Evolutionary conservation across 2,113 vertebrate species (phyloP), one percentile per base, ranked within the genome.

Genomic region (Tauraco erythrolophus): DNA sequence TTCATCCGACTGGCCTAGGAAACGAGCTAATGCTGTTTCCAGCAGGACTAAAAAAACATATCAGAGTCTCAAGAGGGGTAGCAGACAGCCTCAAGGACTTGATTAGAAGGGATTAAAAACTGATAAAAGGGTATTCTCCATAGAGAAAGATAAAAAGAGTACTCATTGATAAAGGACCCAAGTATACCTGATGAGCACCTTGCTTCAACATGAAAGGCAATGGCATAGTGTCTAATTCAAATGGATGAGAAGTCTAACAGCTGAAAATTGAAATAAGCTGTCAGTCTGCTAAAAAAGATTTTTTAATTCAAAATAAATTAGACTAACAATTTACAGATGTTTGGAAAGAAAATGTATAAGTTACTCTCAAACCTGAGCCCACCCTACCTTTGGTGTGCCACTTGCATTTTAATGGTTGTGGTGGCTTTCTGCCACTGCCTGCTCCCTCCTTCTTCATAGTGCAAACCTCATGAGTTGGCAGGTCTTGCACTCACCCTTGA

Each of bases 301-400:
- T 94, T 96, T 97, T 94, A 98, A 98, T 97, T 98, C 97, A 98
- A 98, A 98, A 98, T 98, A 98, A 98, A 98, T 98, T 72, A 65
- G 60, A 70, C 96, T 98, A 98, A 98, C 96, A 98, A 95, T 97
- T 96, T 98, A 95, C 98, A 98, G 98, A 98, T 98, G 98, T 98
- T 98, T 98, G 97, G 97, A 98, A 97, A 96, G 95, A 97, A 98
- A 98, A 95, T 72, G 83, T 97, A 97, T 94, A 94, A 77, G 87
- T 94, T 98, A 95, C 84, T 97, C 15, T 97, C 96, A 97, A 97
- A 98, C 75, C 91, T 89, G 65, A 69, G 86, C 33, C n/a, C 37
- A 96, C 82, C 64, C 94, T 94, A 95, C 89, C 84, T 96, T 97
- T 28, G 51, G 69, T 97, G 74, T 92, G 94, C 69, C 50, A 56